Evolutionary conservation across 2,797 vertebrate genomes (phyloP).

Genomic region (Acipenser transmontanus): DNA sequence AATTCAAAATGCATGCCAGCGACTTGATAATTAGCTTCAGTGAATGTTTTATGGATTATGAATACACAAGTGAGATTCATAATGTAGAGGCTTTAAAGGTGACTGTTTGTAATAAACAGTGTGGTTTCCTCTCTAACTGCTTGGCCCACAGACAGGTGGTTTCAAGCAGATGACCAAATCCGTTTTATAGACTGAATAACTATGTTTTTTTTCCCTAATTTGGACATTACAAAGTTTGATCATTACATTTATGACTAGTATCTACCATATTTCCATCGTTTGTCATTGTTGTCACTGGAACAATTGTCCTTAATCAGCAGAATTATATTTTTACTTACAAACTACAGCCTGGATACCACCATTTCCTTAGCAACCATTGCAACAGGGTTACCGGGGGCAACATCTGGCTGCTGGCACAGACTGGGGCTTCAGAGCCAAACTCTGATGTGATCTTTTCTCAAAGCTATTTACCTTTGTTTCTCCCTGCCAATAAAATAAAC

Average conservation of each 20-base stretch:
- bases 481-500: slow-evolving; percentile 40
- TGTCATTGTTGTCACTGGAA: slow-evolving; percentile 39
- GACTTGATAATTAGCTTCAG: no score
- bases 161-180: no score
- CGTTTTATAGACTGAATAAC: no score
- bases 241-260: slow-evolving; percentile 9
- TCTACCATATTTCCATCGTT: neutral
- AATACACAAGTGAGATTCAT: no score
- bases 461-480: slow-evolving; percentile 53
- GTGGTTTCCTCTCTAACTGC: no score
- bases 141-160: no score
- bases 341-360: slow-evolving; percentile 55
- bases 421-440: slow-evolving; percentile 45
- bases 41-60: no score
- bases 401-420: slow-evolving; percentile 50
- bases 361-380: slow-evolving; percentile 55
- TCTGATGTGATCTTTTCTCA: slow-evolving; percentile 53
- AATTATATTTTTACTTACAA: slow-evolving; percentile 54
- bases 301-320: slow-evolving; percentile 43
- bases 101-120: no score
- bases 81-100: no score
- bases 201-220: no score
- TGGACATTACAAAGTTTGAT: slow-evolving; percentile 15
- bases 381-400: slow-evolving; percentile 36
- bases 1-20: no score